Conservation (phyloP, 2,113 vertebrate species). For the Dasyurus viverrinus region DNA sequence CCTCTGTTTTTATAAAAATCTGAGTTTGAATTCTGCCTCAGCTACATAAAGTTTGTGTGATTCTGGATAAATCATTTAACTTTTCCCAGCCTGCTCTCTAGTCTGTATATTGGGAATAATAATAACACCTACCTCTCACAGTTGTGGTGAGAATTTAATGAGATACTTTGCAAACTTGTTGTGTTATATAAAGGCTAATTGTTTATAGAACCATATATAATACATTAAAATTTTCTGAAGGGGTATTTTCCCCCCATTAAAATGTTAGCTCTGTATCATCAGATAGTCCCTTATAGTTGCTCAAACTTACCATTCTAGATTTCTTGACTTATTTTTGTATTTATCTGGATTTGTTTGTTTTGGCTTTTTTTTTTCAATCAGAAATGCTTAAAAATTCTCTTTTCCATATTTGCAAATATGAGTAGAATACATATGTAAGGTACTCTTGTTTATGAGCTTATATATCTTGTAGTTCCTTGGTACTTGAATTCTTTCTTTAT, state of each 20-base stretch:
- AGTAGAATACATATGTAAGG: not conserved
- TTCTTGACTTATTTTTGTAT: not conserved
- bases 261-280: not conserved
- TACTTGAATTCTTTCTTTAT: not conserved
- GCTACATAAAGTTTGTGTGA: not conserved
- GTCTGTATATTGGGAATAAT: not conserved
- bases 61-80: not conserved
- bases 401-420: not conserved
- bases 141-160: not conserved
- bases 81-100: not conserved
- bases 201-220: not conserved
- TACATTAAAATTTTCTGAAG: not conserved
- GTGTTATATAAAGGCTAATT: not conserved
- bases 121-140: not conserved
- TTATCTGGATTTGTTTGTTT: not conserved
- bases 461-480: not conserved
- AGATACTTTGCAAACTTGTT: not conserved
- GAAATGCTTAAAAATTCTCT: not conserved
- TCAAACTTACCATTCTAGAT: not conserved
- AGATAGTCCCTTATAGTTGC: not conserved
- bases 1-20: not conserved
- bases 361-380: not conserved
- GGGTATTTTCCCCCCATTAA: not conserved
- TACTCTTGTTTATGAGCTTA: not conserved
- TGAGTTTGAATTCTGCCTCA: not conserved